Conservation (phyloP, 2,113 vertebrate species). For the Malaclemys terrapin region DNA sequence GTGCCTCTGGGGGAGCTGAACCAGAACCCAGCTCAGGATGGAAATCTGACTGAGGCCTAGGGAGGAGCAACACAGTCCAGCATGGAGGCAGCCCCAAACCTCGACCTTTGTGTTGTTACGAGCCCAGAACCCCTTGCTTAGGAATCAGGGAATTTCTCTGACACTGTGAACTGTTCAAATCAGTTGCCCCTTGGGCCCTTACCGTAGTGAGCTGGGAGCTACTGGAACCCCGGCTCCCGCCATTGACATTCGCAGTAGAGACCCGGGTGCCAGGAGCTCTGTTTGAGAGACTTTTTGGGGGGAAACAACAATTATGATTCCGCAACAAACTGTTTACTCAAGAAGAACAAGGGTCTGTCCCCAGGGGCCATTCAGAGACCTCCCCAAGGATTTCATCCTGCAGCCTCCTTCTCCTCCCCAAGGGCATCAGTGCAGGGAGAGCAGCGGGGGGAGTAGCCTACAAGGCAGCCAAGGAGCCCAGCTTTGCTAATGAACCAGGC, state of each 20-base stretch:
- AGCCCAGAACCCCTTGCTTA: not conserved
- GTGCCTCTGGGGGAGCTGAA: no score
- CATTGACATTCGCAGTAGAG: no score
- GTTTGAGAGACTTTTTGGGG: no score
- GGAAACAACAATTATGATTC: not conserved
- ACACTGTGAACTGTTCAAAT: no score
- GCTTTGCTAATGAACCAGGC: fast-evolving
- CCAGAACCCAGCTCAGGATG: no score
- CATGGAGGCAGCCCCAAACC: not conserved
- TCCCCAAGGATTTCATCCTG: not conserved
- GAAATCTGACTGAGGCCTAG: not conserved
- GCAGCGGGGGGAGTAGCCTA: fast-evolving
- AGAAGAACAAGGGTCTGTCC: not conserved
- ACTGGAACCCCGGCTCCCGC: not conserved
- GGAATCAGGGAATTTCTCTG: no score
- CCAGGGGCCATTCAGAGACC: no score
- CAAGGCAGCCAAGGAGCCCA: fast-evolving
- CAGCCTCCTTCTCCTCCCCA: fast-evolving
- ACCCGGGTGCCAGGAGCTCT: no score
- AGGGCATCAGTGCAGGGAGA: not conserved
- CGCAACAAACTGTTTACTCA: not conserved
- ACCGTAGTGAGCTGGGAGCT: no score
- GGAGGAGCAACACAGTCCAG: not conserved
- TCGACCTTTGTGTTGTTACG: no score
- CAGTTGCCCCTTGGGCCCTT: no score